These are phyloP conservation scores for Perizoma affinitatum DNA, from an alignment of 2,888 invertebrate species.

Conservation along the genomic window DNA sequence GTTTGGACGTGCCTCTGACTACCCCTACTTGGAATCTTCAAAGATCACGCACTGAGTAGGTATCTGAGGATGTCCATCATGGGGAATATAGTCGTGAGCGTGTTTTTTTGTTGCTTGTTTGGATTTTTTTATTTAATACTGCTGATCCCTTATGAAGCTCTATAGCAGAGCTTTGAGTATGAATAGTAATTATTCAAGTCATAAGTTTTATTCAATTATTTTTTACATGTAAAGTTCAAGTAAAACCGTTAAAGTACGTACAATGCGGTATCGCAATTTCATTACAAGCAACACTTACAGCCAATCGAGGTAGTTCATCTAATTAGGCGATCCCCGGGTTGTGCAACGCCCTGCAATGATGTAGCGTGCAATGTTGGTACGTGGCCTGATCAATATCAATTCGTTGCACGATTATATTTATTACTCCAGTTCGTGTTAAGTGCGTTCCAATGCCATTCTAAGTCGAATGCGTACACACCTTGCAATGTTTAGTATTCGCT, in stretches of 20 bases:
- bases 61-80: too few species aligned
- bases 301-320: slow-evolving; percentile 64
- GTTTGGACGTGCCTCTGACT: too few species aligned
- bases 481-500: slow-evolving; percentile 20
- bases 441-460: slow-evolving; percentile 32
- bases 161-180: too few species aligned
- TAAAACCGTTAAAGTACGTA: slow-evolving; percentile 44
- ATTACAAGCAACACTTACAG: slow-evolving; percentile 54
- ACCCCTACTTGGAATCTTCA: too few species aligned
- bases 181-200: neutral
- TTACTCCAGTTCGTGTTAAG: slow-evolving; percentile 41
- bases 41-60: too few species aligned
- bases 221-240: slow-evolving; percentile 16
- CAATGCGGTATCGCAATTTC: slow-evolving; percentile 50
- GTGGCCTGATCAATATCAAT: slow-evolving; percentile 39
- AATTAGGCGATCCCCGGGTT: slow-evolving; percentile 61
- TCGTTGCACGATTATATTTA: slow-evolving; percentile 46
- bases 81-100: too few species aligned
- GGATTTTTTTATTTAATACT: too few species aligned
- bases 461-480: slow-evolving; percentile 17
- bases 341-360: slow-evolving; percentile 43
- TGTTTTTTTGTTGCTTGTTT: too few species aligned
- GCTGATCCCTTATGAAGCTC: too few species aligned
- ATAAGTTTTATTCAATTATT: neutral
- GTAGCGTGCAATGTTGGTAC: slow-evolving; percentile 46